Conservation (phyloP, 1,140 invertebrate genomes). For the Lepidurus couesii region DNA sequence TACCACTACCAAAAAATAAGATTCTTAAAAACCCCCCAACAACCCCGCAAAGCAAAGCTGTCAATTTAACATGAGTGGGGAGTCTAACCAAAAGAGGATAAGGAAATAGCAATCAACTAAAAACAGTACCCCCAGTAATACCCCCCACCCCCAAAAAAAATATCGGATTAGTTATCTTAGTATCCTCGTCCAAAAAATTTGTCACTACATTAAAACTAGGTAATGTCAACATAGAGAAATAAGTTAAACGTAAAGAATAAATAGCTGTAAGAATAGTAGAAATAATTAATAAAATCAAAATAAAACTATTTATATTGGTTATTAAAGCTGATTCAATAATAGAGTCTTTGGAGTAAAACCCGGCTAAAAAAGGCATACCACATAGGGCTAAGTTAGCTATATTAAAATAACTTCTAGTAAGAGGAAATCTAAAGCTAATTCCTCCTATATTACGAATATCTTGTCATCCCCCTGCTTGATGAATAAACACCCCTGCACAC, state of each 20-base stretch:
- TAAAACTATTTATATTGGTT: constrained; percentile 48
- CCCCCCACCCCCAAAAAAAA: constrained; percentile 49
- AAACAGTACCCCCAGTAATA: constrained; percentile 46
- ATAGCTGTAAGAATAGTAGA: constrained; percentile 51
- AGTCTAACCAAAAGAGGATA: not conserved
- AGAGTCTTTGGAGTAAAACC: constrained; percentile 61
- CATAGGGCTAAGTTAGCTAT: constrained; percentile 51
- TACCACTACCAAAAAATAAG: not conserved
- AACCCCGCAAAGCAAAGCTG: constrained; percentile 31
- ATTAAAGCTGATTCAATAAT: constrained; percentile 53
- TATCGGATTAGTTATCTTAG: constrained; percentile 48
- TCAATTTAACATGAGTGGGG: not conserved
- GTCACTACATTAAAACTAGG: constrained; percentile 47
- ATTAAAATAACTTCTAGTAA: constrained; percentile 48
- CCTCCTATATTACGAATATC: constrained; percentile 56
- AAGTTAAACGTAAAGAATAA: constrained; percentile 53
- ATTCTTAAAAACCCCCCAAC: not conserved
- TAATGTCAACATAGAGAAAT: constrained; percentile 48
- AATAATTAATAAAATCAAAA: constrained; percentile 51
- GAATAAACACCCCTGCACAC: constrained; percentile 55
- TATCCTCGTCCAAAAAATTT: constrained; percentile 47
- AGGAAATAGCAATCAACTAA: constrained; percentile 48
- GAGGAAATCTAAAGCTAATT: constrained; percentile 44
- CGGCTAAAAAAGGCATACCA: constrained; percentile 54
- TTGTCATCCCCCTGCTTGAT: constrained; percentile 53